Evolutionary conservation across 2,888 invertebrate genomes (phyloP), one percentile per base, ranked within the genome.

Genomic region (Hypsopygia costalis): DNA sequence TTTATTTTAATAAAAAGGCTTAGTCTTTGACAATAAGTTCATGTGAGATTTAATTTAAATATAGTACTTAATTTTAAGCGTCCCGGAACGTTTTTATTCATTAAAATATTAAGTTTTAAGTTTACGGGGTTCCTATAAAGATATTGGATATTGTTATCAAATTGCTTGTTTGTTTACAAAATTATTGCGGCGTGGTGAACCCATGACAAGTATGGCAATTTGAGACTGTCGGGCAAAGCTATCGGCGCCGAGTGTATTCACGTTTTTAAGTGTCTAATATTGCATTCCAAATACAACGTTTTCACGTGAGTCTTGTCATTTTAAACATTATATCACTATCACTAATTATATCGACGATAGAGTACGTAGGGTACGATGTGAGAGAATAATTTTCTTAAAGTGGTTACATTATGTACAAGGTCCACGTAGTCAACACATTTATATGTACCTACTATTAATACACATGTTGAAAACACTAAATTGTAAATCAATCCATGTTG

Each of bases 231-330:
- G 44, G 47, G 48, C 49, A 39, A 49, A 51, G 49, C 59, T 62
- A 66, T 64, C 47, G 39, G 41, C 38, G 41, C 41, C 43, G 45
- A 36, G 43, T 58, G 46, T 58, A 46, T 46, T 51, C 52, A 55
- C 49, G 46, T 51, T 46, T 39, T 47, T 62, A 16, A 42, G 47
- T 58, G 55, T 61, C 51, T 60, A 54, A 56, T 44, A 56, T 63
- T 63, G 70, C 76, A 76, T 78, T 78, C 76, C 75, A 70, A 56
- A 57, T 42, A 45, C 36, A 32, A 41, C 11, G 31, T 40, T 36
- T n/a, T 22, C 33, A 36, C 28, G 36, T 41, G 41, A 43, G 22
- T 31, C 21, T 37, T 46, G 48, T 49, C 44, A 46, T 40, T 51
- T 40, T 47, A 40, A 38, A 48, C 43, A 40, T 41, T 44, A 30